Conservation (phyloP, 30 jellyfish, hydroid and myxozoan genomes). For the Calvadosia cruxmelitensis region DNA sequence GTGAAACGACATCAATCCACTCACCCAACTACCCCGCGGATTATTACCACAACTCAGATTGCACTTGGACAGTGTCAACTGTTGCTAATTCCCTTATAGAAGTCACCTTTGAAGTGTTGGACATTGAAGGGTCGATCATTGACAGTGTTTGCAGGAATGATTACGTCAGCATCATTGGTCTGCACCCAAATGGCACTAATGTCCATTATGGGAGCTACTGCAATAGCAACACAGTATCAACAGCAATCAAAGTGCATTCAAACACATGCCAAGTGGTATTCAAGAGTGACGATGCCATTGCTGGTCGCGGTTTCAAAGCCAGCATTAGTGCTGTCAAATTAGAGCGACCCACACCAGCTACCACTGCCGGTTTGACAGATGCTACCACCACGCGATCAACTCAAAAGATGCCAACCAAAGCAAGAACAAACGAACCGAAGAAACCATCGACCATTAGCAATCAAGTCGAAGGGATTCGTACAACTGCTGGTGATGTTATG, state of each 20-base stretch:
- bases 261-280: constrained; percentile 2
- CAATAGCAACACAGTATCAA: constrained; percentile 25
- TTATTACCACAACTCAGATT: constrained; percentile 35
- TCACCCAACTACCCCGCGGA: constrained; percentile 50
- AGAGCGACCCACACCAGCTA: constrained; percentile 20
- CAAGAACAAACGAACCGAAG: too few species aligned
- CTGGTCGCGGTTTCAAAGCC: constrained; percentile 29
- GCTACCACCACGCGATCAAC: background rate
- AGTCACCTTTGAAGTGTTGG: constrained; percentile 17
- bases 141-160: constrained; percentile 19
- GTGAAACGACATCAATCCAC: background rate
- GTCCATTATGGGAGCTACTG: constrained; percentile 7
- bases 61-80: constrained; percentile 24
- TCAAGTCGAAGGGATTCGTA: background rate
- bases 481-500: background rate
- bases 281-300: constrained; percentile 49
- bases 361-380: background rate
- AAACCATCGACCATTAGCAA: background rate
- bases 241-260: background rate
- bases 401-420: background rate
- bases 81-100: background rate
- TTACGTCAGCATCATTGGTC: constrained; percentile 3
- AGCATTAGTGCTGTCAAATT: constrained; percentile 22
- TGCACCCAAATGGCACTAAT: background rate
- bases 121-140: constrained; percentile 17